Evolutionary conservation across 1,140 invertebrate species (phyloP).

Genomic region (Thaumatotibia leucotreta): DNA sequence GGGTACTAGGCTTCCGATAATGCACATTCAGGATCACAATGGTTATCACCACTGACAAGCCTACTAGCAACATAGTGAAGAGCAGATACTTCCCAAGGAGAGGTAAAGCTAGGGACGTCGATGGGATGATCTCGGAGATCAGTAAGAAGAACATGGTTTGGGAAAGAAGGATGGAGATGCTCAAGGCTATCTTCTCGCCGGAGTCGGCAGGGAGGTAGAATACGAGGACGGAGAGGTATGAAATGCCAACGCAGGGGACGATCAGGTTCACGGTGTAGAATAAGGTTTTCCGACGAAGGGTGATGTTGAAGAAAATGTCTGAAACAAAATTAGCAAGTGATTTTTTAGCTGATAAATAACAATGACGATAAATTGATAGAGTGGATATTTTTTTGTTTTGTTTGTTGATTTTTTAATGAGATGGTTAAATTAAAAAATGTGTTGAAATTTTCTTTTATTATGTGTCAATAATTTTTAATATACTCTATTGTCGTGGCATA

Average conservation of each 20-base stretch:
- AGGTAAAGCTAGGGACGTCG: slow-evolving; percentile 97
- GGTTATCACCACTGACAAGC: slow-evolving; percentile 96
- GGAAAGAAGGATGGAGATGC: slow-evolving; percentile 98
- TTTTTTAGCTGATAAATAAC: not conserved
- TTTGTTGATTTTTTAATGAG: too few relatives aligned
- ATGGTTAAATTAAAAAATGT: too few relatives aligned
- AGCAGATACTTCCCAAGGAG: slow-evolving; percentile 98
- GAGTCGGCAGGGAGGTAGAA: slow-evolving; percentile 99
- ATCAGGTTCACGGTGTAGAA: slow-evolving; percentile 98
- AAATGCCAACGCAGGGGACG: slow-evolving; percentile 95
- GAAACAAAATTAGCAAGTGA: slow-evolving; percentile 48
- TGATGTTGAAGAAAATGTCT: slow-evolving; percentile 99
- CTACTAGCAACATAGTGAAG: slow-evolving; percentile 99
- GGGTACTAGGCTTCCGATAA: slow-evolving; percentile 98
- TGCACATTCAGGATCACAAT: slow-evolving; percentile 99
- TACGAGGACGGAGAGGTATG: slow-evolving; percentile 93
- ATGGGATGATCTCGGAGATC: slow-evolving; percentile 98
- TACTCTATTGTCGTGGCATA: too few relatives aligned
- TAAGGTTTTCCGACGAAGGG: slow-evolving; percentile 93
- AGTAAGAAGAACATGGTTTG: slow-evolving; percentile 99
- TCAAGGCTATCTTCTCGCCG: slow-evolving; percentile 98
- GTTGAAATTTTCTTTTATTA: too few relatives aligned
- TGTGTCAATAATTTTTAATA: too few relatives aligned
- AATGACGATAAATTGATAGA: too few relatives aligned
- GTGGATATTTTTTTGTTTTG: too few relatives aligned